Base-by-base conservation (phyloP, 2,797 vertebrate species). In the Muscicapa striata region DNA sequence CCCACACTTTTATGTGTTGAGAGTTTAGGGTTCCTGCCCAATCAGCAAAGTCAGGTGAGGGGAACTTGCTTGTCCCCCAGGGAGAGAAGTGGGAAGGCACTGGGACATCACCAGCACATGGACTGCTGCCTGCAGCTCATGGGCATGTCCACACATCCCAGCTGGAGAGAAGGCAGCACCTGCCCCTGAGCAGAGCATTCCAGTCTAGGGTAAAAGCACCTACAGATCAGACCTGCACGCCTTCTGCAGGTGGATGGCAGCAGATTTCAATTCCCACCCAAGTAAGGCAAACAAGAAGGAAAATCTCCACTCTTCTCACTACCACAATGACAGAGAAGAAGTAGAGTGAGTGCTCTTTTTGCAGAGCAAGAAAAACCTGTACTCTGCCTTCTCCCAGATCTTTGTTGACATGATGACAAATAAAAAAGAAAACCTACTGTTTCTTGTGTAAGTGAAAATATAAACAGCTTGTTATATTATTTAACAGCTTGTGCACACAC, bases 291-390 rank as follows among this genome's bases (percentile, higher is more conserved):
- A 54, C 3, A 1, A 66, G 46, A 73, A 87, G 24, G 43, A 49
- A 85, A 67, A 78, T 29, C 6, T 68, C 22, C 14, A 46, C 30
- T 77, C 73, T 43, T 57, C 54, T 43, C 6, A 6, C 36, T 17
- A 63, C 21, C 24, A 69, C 64, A 84, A 73, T 4, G 6, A 52
- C 17, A 54, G 62, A 84, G 46, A 48, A 38, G 48, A 54, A 36
- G 21, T 19, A 46, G 76, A 84, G 17, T 8, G 5, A 52, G 18
- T 4, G 51, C 10, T 14, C 13, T n/a, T 54, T 80, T 32, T n/a
- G 24, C 68, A 76, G 51, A 85, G 84, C 72, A 81, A 91, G 82
- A 85, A 89, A 79, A 91, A 68, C 61, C 64, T 24, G 43, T 38
- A 49, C 46, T 77, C 27, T 83, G 20, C 49, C 34, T 18, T 49